Evolutionary conservation across 92 coral and sea anemone species (phyloP).

Genomic region (Bergia puertoricense): DNA sequence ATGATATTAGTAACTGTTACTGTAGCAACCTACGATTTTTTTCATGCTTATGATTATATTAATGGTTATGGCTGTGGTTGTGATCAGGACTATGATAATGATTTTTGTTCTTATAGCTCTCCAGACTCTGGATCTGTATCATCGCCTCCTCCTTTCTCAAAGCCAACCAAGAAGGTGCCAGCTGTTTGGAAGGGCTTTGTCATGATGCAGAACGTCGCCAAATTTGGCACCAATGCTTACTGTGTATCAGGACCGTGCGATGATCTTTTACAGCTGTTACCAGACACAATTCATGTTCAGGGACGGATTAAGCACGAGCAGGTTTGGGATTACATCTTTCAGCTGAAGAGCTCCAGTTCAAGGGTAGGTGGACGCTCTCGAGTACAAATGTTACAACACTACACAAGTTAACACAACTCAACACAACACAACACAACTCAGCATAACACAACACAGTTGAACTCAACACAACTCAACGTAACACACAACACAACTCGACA

Average conservation of each 20-base stretch:
- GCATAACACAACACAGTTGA: no score
- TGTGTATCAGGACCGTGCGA: constrained; percentile 95
- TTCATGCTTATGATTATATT: no score
- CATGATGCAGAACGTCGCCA: constrained; percentile 96
- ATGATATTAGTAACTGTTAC: no score
- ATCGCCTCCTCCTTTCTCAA: constrained; percentile 63
- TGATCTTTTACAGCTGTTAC: constrained; percentile 84
- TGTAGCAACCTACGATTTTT: neutral
- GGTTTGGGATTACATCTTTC: constrained; percentile 95
- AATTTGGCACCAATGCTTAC: constrained; percentile 92
- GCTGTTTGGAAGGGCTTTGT: constrained; percentile 98
- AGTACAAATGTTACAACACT: neutral
- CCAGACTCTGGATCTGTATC: constrained; percentile 78
- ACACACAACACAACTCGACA: no score
- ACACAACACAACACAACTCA: no score
- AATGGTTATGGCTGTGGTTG: neutral
- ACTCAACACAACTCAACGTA: no score
- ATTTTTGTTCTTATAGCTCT: constrained; percentile 57
- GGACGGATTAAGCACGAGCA: constrained; percentile 91
- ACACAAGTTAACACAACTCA: no score
- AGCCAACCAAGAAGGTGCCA: constrained; percentile 70
- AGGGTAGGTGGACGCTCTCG: constrained; percentile 66
- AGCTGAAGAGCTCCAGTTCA: constrained; percentile 85
- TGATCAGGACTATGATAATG: neutral
- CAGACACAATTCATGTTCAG: constrained; percentile 93